Conservation (phyloP, 30 jellyfish, hydroid and myxozoan species). For the Pseudorhiza aurosa region DNA sequence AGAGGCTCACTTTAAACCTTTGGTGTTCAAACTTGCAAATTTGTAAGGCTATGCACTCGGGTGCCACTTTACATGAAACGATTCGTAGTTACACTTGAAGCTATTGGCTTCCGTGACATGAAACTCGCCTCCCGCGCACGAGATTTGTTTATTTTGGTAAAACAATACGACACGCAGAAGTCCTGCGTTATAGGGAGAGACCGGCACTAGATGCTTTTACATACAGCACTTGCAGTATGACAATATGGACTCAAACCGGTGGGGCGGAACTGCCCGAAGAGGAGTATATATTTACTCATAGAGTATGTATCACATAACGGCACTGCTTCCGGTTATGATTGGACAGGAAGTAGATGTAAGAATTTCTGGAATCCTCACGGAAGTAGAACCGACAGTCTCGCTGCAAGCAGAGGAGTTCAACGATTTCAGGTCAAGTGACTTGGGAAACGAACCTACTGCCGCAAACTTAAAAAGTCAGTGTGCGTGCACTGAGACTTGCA, state of each 20-base stretch:
- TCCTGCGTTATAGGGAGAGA: conserved; percentile 55
- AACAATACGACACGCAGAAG: conserved; percentile 31
- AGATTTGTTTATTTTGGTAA: not conserved
- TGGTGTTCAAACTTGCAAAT: no score
- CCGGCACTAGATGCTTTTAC: conserved; percentile 22
- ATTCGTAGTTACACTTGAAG: no score
- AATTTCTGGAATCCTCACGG: conserved; percentile 15
- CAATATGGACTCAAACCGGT: conserved; percentile 16
- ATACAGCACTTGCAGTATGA: conserved; percentile 4
- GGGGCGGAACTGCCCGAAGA: conserved; percentile 17
- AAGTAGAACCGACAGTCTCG: not conserved
- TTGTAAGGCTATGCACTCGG: no score
- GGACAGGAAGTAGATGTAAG: conserved; percentile 57
- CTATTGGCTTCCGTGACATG: not conserved
- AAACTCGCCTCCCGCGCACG: conserved; percentile 12
- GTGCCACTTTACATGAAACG: no score
- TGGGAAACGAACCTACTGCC: not conserved
- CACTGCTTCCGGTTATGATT: conserved; percentile 43
- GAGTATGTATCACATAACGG: conserved; percentile 12
- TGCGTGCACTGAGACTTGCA: not conserved
- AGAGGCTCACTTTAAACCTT: no score
- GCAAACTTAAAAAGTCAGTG: not conserved
- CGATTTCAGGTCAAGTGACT: not conserved
- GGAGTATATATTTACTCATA: not conserved
- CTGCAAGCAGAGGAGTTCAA: not conserved